These are phyloP conservation scores for Lasioglossum vierecki DNA, from an alignment of 2,888 invertebrate species.

Conservation along the genomic window DNA sequence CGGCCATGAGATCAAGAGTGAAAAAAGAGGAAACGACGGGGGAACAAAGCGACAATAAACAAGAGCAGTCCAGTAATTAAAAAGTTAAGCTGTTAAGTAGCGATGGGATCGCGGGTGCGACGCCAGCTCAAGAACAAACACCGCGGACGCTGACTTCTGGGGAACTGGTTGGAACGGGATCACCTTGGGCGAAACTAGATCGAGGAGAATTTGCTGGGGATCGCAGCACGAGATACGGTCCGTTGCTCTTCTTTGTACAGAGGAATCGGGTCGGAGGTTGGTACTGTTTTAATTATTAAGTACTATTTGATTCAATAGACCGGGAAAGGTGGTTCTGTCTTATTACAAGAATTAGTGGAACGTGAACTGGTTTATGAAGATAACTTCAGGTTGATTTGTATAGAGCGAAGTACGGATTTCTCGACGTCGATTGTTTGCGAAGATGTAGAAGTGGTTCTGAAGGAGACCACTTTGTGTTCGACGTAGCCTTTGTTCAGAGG, in stretches of 20 bases:
- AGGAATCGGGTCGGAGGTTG: slow-evolving; percentile 74
- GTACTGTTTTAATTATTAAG: slow-evolving; percentile 67
- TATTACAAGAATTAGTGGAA: background rate
- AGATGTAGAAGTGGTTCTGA: background rate
- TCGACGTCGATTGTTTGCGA: background rate
- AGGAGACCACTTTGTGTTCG: background rate
- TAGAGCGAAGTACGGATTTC: background rate
- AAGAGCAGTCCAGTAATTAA: slow-evolving; percentile 79
- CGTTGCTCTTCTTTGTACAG: slow-evolving; percentile 75
- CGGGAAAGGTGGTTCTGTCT: background rate
- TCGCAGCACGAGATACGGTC: slow-evolving; percentile 41
- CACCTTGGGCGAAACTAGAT: background rate
- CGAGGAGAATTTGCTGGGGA: slow-evolving; percentile 19
- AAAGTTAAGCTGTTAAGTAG: slow-evolving; percentile 44
- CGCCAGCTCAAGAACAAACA: slow-evolving; percentile 60
- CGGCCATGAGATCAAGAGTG: background rate
- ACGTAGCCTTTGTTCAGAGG: background rate
- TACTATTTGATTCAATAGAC: background rate
- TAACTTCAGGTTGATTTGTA: background rate
- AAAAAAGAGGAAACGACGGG: slow-evolving; percentile 11
- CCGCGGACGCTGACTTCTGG: slow-evolving; percentile 21
- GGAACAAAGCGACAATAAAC: slow-evolving; percentile 80
- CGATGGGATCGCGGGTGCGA: slow-evolving; percentile 62
- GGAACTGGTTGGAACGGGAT: background rate
- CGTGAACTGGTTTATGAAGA: background rate